Evolutionary conservation across 2,797 vertebrate genomes (phyloP).

Genomic region (Gymnoscopelus braueri): DNA sequence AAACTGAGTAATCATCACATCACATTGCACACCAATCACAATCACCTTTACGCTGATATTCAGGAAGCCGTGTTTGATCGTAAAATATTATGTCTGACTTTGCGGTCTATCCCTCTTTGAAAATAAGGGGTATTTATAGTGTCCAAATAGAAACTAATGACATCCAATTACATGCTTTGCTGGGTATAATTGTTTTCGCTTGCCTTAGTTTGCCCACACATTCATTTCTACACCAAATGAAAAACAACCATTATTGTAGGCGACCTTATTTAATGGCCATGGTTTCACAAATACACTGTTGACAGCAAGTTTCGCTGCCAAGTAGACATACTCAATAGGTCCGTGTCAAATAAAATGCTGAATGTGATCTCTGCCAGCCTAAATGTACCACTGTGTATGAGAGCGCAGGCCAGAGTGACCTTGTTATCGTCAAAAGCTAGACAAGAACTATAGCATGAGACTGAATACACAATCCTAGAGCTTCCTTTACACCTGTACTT

Average conservation of each 20-base stretch:
- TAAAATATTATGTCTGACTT: background rate
- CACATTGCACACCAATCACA: too few species aligned
- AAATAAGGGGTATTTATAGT: constrained; percentile 8
- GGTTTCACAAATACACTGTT: constrained; percentile 3
- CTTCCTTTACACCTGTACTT: too few species aligned
- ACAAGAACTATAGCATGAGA: too few species aligned
- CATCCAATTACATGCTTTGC: constrained; percentile 13
- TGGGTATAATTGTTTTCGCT: background rate
- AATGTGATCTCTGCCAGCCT: too few species aligned
- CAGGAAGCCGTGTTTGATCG: background rate
- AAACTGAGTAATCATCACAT: background rate
- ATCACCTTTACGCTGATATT: background rate
- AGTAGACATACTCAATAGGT: too few species aligned
- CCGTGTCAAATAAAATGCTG: too few species aligned
- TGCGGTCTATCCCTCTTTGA: background rate
- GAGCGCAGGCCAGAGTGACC: too few species aligned
- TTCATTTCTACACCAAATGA: constrained; percentile 23
- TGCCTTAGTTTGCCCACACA: background rate
- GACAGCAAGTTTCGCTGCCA: too few species aligned
- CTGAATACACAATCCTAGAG: too few species aligned
- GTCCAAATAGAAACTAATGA: constrained; percentile 6
- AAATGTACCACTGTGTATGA: too few species aligned
- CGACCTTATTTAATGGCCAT: constrained; percentile 20
- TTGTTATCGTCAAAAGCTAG: too few species aligned
- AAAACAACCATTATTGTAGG: constrained; percentile 32